phyloP scores from a whole-genome alignment of 2,888 invertebrate genomes.

The Saturnia japonica region DNA sequence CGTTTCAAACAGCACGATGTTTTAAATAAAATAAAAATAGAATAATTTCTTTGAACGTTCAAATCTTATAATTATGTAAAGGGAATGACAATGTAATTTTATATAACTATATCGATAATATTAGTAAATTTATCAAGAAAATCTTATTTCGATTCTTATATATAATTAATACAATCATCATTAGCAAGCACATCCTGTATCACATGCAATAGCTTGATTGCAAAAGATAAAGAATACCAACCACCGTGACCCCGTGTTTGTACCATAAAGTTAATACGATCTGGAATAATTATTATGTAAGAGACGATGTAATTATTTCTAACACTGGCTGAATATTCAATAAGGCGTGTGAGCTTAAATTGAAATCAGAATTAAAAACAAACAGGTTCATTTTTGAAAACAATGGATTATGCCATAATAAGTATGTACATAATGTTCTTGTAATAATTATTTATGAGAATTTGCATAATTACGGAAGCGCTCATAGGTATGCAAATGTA shows the following conservation, averaged over 20 bases:
- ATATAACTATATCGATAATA: neutral
- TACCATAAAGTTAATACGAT: neutral
- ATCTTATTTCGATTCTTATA: neutral
- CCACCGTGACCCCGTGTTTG: neutral
- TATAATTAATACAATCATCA: neutral
- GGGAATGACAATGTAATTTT: neutral
- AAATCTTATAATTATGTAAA: neutral
- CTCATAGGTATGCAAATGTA: neutral
- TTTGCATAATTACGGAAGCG: constrained; percentile 19
- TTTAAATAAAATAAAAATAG: neutral
- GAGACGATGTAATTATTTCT: constrained; percentile 39
- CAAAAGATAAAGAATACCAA: neutral
- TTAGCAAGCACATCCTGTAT: neutral
- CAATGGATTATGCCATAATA: constrained; percentile 44
- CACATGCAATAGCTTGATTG: neutral
- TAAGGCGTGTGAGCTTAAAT: constrained; percentile 62
- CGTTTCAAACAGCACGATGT: constrained; percentile 1
- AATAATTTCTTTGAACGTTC: neutral
- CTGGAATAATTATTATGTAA: neutral
- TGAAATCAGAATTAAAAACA: constrained; percentile 45
- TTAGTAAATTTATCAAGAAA: neutral
- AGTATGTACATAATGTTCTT: constrained; percentile 32
- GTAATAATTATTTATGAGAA: constrained; percentile 25
- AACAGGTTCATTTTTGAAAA: constrained; percentile 37
- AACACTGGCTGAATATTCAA: constrained; percentile 60